These are phyloP conservation scores for Cephus nigrinus DNA, from an alignment of 2,888 invertebrate species.

Conservation along the genomic window DNA sequence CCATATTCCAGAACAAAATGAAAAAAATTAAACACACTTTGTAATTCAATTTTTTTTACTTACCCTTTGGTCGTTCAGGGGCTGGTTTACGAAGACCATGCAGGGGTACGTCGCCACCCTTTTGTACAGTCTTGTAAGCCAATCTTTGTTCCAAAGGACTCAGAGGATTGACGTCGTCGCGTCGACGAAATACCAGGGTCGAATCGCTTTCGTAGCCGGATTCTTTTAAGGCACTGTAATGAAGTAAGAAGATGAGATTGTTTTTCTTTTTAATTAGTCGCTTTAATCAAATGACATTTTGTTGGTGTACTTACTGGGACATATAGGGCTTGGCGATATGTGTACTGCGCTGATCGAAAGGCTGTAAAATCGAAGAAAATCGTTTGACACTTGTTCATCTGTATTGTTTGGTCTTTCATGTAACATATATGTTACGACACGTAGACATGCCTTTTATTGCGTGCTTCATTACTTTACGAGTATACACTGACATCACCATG, in stretches of 20 bases:
- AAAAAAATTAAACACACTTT: slow-evolving; percentile 4
- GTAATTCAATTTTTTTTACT: slow-evolving; percentile 41
- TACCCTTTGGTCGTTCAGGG: slow-evolving; percentile 85
- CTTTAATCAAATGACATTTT: slow-evolving; percentile 2
- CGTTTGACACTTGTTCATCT: background rate
- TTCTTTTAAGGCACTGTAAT: slow-evolving; percentile 80
- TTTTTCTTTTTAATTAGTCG: background rate
- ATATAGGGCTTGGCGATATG: slow-evolving; percentile 81
- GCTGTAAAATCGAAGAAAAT: slow-evolving; percentile 67
- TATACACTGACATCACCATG: background rate
- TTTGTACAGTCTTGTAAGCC: slow-evolving; percentile 89
- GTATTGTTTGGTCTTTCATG: background rate
- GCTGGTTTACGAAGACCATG: slow-evolving; percentile 92
- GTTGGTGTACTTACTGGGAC: slow-evolving; percentile 77
- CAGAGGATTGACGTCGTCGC: slow-evolving; percentile 76
- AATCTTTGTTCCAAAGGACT: slow-evolving; percentile 87
- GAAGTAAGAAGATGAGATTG: background rate
- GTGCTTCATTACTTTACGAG: background rate
- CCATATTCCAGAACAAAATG: background rate
- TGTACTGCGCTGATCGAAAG: slow-evolving; percentile 76
- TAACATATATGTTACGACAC: slow-evolving; percentile 18
- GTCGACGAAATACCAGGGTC: slow-evolving; percentile 84
- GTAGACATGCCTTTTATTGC: background rate
- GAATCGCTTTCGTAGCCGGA: slow-evolving; percentile 94
- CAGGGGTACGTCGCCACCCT: slow-evolving; percentile 94